These are phyloP conservation scores for Xylocampa areola DNA, from an alignment of 2,888 invertebrate genomes.

Conservation along the genomic window DNA sequence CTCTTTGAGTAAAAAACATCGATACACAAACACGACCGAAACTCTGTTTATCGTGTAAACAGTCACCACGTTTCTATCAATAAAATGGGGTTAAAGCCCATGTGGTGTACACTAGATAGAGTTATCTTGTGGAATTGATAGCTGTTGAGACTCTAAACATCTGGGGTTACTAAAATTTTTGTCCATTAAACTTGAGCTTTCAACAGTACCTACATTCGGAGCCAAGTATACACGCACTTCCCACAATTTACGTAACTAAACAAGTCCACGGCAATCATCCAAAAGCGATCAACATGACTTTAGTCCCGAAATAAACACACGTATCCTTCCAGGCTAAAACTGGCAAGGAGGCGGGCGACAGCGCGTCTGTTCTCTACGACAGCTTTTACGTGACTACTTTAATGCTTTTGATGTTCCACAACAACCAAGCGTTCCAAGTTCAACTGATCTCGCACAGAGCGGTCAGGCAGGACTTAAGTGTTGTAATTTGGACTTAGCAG, in stretches of 20 bases:
- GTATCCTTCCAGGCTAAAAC: slow-evolving; percentile 74
- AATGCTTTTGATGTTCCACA: slow-evolving; percentile 72
- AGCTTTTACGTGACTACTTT: slow-evolving; percentile 75
- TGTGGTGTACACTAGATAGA: slow-evolving; percentile 67
- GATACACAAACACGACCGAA: slow-evolving; percentile 63
- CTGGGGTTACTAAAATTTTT: slow-evolving; percentile 31
- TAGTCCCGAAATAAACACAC: slow-evolving; percentile 78
- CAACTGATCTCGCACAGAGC: slow-evolving; percentile 51
- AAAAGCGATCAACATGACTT: slow-evolving; percentile 77
- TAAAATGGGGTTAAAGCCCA: slow-evolving; percentile 69
- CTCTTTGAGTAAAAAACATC: slow-evolving; percentile 56
- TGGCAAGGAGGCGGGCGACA: slow-evolving; percentile 59
- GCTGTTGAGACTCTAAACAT: slow-evolving; percentile 53
- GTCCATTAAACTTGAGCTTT: slow-evolving; percentile 52
- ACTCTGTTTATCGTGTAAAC: slow-evolving; percentile 71
- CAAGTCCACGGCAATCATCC: slow-evolving; percentile 69
- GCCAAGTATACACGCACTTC: slow-evolving; percentile 48
- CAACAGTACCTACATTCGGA: slow-evolving; percentile 29
- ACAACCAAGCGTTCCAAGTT: slow-evolving; percentile 53
- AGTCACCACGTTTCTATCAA: slow-evolving; percentile 64
- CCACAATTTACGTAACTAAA: slow-evolving; percentile 75
- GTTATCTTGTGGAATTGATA: slow-evolving; percentile 62
- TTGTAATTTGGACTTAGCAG: slow-evolving; percentile 52
- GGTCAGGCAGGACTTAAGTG: slow-evolving; percentile 50
- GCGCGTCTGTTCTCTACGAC: slow-evolving; percentile 71